Base-by-base conservation (phyloP, 2,888 invertebrate genomes). In the Quadroppia sp. region DNA sequence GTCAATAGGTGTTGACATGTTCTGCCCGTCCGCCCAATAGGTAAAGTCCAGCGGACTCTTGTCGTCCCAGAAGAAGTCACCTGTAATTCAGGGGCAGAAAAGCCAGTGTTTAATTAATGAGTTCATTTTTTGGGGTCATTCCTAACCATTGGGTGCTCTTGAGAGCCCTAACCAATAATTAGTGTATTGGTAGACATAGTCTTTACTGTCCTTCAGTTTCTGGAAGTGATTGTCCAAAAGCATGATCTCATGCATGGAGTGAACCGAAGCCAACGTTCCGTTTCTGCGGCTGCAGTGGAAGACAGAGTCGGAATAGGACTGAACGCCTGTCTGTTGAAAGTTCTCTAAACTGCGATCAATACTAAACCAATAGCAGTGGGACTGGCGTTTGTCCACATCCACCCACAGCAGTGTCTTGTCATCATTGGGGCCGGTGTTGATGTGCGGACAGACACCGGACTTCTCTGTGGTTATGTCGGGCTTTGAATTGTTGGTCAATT, bases 291-390 rank as follows among this genome's bases (percentile, higher is more conserved):
- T 4, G 36, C 36, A 36, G 6, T 36, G 36, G 11, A 7, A 36
- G 36, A 11, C 36, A 4, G 36, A 4, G 36, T 36, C 36, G 11
- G 4, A 7, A 11, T 36, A 36, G 4, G 36, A 7, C 36, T 7
- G 4, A 11, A 36, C 36, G 11, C 36, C 11, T 7, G 36, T 11
- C 36, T 7, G 4, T 11, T 7, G 11, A 36, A 11, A 36, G 36
- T 11, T 20, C 20, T 50, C 20, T 1, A 7, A n/a, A n/a, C n/a
- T n/a, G n/a, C n/a, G 13, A 61, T 32, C n/a, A 17, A 7, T 7
- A 61, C 61, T 32, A 32, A 61, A 61, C 61, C 61, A 61, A 61
- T 32, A 61, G 32, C 61, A 61, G 32, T 61, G n/a, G 1, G 32
- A 3, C 13, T 32, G 15, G 1, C 32, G 32, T 28, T 32, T 61